Evolutionary conservation across 2,888 invertebrate genomes (phyloP), one percentile per base, ranked within the genome.

Genomic region (Tridacna gigas): DNA sequence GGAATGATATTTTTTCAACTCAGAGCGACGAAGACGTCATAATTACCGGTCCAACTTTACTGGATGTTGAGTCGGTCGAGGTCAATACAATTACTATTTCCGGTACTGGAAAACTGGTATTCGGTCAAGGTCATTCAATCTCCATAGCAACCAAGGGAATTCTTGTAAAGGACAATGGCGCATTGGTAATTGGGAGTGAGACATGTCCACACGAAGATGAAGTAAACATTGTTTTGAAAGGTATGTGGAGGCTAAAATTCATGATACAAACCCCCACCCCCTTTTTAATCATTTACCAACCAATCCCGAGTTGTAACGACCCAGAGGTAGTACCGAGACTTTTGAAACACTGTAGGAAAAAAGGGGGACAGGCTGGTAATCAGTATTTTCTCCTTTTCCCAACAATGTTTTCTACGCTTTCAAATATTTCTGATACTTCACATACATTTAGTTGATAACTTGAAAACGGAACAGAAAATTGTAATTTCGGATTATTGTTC

Each of bases 181-280:
- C 63, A 11, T 56, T 83, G n/a, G 48, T 85, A 0, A 85, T 85
- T 61, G 84, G 84, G 12, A 79, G 79, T 63, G 77, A 77, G 12
- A 26, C 22, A 20, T 82, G 82, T 48, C 74, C 74, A 12, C 69
- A 76, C 51, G 51, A 74, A 37, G 69, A 82, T 18, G 80, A 77
- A 37, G 84, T 85, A 5, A 22, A 69, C 4, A 85, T 85, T 48
- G 48, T 37, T 20, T 67, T 85, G 0, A 47, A 77, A 56, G 84
- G 84, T 84, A 75, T 26, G 73, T 45, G 15, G 22, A 37, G 1
- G 25, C 7, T 37, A 37, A 7, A 37, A 37, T 37, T 7, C 3
- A 37, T 37, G 37, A 37, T 37, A 37, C 37, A 37, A 37, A 37
- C 3, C 3, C 2, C 37, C 3, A n/a, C n/a, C 7, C 37, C 37